Conservation (phyloP, 2,797 vertebrate species). For the Calcarius lapponicus region DNA sequence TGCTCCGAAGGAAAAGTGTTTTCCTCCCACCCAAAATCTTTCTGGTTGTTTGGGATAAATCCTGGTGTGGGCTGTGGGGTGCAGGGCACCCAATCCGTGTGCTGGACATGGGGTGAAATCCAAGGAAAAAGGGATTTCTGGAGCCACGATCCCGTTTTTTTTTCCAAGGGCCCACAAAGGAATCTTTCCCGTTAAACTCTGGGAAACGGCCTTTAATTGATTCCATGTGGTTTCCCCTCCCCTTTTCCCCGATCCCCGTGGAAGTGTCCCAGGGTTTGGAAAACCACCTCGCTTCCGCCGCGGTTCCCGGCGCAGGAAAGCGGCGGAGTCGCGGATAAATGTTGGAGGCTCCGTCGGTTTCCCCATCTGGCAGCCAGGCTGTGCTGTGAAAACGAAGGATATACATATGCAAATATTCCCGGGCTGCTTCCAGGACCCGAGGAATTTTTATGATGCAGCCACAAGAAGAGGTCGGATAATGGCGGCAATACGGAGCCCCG, state of each 20-base stretch:
- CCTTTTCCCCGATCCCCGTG: not conserved
- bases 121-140: not conserved
- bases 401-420: conserved; percentile 66
- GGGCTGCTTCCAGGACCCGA: conserved; percentile 55
- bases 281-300: conserved; percentile 71
- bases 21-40: no score
- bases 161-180: conserved; percentile 41
- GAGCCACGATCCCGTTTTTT: conserved; percentile 45
- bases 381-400: conserved; percentile 70
- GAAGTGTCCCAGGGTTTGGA: conserved; percentile 66
- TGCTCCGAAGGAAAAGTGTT: rapidly evolving
- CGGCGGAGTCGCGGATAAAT: conserved; percentile 43
- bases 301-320: conserved; percentile 37
- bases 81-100: not conserved
- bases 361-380: conserved; percentile 79
- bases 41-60: not conserved
- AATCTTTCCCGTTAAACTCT: conserved; percentile 67
- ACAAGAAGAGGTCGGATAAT: conserved; percentile 51
- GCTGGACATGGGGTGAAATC: rapidly evolving
- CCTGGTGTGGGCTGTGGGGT: rapidly evolving
- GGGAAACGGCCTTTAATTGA: conserved; percentile 68
- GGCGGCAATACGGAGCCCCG: conserved; percentile 34
- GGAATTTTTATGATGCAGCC: conserved; percentile 54
- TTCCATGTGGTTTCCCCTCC: conserved; percentile 66
- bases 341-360: conserved; percentile 64